Percentiles rank a stretch among this genome's conserved stretches.
phyloP scores from a whole-genome alignment of 2,888 invertebrate genomes.

The Dynastes maya region DNA sequence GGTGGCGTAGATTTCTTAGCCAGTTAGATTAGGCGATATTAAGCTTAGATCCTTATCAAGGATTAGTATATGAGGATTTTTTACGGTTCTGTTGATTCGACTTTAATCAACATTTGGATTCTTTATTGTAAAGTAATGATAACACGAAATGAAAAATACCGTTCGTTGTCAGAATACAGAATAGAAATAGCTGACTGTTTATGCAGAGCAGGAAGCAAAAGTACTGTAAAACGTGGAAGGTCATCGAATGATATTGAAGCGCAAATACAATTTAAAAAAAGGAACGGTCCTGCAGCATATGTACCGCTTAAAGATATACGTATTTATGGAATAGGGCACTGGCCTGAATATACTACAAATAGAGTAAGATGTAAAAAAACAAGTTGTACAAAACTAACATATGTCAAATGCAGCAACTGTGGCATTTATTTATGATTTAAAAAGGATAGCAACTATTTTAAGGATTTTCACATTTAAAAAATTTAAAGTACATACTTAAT shows the following conservation, averaged over 20 bases:
- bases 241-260: neutral
- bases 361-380: constrained; percentile 8
- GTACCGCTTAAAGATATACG: neutral
- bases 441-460: neutral
- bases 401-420: constrained; percentile 1
- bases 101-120: neutral
- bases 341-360: constrained; percentile 5
- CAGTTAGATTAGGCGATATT: neutral
- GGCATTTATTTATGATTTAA: neutral
- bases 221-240: neutral
- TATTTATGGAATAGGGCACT: neutral
- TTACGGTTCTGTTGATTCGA: neutral
- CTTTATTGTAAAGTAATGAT: neutral
- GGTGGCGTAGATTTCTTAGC: neutral
- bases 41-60: neutral
- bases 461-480: neutral
- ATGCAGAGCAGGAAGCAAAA: constrained; percentile 6
- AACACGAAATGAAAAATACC: constrained; percentile 10
- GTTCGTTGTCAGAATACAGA: constrained; percentile 6
- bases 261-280: neutral
- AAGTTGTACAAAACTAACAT: constrained; percentile 3
- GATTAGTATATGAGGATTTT: constrained; percentile 4
- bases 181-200: constrained; percentile 14
- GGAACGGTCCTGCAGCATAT: neutral
- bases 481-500: neutral